Evolutionary conservation across 2,113 vertebrate genomes (phyloP).

Genomic region (Puma concolor): DNA sequence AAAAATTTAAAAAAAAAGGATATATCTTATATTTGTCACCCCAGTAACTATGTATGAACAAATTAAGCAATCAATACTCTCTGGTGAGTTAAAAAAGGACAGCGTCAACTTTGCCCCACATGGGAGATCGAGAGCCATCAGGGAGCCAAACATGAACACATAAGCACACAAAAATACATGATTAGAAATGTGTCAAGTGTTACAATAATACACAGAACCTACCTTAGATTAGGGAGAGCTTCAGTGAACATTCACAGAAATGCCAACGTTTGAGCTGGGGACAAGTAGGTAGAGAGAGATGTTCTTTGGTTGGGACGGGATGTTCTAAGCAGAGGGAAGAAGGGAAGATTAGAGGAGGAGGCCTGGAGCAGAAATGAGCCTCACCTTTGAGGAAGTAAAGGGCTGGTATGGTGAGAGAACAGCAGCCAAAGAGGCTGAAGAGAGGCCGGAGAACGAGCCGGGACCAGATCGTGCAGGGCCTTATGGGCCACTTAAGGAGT

Average conservation of each 20-base stretch:
- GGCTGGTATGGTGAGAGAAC: fast-evolving
- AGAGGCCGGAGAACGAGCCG: background rate
- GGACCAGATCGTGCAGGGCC: background rate
- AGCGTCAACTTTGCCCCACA: background rate
- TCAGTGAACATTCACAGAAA: background rate
- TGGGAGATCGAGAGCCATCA: background rate
- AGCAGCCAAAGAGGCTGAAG: background rate
- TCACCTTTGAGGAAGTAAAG: background rate
- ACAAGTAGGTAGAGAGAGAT: background rate
- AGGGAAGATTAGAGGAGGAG: background rate
- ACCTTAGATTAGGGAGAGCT: background rate
- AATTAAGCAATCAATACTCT: background rate
- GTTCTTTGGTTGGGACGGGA: background rate
- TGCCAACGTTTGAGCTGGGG: background rate
- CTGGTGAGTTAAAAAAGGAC: background rate
- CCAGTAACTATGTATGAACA: background rate
- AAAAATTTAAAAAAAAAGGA: too few species aligned
- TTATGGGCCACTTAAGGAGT: background rate
- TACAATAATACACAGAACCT: background rate
- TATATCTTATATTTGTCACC: background rate
- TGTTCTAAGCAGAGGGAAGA: background rate
- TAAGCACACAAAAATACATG: background rate
- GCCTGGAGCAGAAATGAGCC: background rate
- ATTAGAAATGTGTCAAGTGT: background rate
- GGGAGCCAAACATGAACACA: background rate